A percentile compares a stretch with the other conserved stretches of the same genome.
Conservation (phyloP, 2,797 vertebrate genomes). For the Anisognathus igniventris region DNA sequence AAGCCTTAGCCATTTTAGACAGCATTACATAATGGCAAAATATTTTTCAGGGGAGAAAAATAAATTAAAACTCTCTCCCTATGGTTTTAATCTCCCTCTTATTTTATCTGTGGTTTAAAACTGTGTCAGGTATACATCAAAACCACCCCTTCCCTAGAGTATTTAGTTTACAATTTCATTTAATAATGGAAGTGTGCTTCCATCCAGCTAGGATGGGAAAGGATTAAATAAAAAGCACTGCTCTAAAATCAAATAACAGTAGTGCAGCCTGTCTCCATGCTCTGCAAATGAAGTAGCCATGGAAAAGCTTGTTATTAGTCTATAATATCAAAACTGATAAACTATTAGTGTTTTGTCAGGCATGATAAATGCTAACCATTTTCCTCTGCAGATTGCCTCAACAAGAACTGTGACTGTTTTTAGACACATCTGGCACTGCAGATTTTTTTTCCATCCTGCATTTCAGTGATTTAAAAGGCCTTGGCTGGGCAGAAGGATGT, state of each 20-base stretch:
- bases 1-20: constrained; percentile 8
- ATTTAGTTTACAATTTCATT: constrained; percentile 53
- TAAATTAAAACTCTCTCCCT: not conserved
- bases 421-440: constrained; percentile 45
- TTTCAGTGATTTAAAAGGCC: constrained; percentile 50
- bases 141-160: not conserved
- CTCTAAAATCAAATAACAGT: constrained; percentile 23
- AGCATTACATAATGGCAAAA: constrained; percentile 26
- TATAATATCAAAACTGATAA: constrained; percentile 46
- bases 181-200: constrained; percentile 46
- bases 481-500: constrained; percentile 42
- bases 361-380: not conserved
- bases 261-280: not conserved
- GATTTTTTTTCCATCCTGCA: constrained; percentile 13
- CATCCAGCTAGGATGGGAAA: constrained; percentile 3
- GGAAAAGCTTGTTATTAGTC: constrained; percentile 27
- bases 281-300: constrained; percentile 39
- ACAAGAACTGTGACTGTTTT: constrained; percentile 34
- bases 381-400: constrained; percentile 2
- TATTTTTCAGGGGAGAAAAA: not conserved
- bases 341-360: constrained; percentile 52
- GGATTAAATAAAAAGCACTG: constrained; percentile 30
- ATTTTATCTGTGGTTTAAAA: constrained; percentile 40
- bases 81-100: constrained; percentile 29
- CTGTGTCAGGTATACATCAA: constrained; percentile 3